Evolutionary conservation across 1,140 invertebrate genomes (phyloP), one percentile per base, ranked within the genome.

Genomic region (Drosophila pruinosa): DNA sequence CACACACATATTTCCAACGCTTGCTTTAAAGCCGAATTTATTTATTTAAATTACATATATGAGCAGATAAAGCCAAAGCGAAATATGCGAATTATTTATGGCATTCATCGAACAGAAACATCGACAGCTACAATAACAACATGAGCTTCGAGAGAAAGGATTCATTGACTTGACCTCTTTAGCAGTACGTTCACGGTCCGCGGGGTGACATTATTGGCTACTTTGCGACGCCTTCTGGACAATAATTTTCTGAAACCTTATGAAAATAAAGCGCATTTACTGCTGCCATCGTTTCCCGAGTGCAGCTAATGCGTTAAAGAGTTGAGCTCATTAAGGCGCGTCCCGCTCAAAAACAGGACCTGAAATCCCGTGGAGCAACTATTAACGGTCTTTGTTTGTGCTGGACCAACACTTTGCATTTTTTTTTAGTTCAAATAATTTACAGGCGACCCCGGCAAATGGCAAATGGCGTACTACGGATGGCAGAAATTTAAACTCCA

Each of bases 1-100:
- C 59, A 64, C 19, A 65, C 12, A 38, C 10, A 22, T 14, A 41
- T 21, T 24, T 17, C 14, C 36, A 15, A 12, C 45, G 34, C 50
- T 8, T 14, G 4, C 26, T 50, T 31, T 52, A 57, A 59, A 59
- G 64, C 45, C 34, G 43, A 59, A 69, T 62, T 61, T 62, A 69
- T 69, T 61, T 69, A 63, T 56, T 48, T 39, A 62, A 70, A 56
- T 43, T 21, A 26, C 45, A 19, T 26, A 52, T n/a, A 26, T 10
- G 19, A 22, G 38, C 65, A 62, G 45, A 61, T 50, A 69, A 7
- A 26, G 19, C 26, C 21, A 7, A 21, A 7, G 22, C 26, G 63
- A 80, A 81, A 74, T 75, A 72, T 86, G 63, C 19, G 62, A 78
- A 81, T 86, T 77, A 85, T 85, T 85, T 64, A 85, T 86, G 73